phyloP scores from a whole-genome alignment of 2,113 vertebrate genomes.

The Hemicordylus capensis region DNA sequence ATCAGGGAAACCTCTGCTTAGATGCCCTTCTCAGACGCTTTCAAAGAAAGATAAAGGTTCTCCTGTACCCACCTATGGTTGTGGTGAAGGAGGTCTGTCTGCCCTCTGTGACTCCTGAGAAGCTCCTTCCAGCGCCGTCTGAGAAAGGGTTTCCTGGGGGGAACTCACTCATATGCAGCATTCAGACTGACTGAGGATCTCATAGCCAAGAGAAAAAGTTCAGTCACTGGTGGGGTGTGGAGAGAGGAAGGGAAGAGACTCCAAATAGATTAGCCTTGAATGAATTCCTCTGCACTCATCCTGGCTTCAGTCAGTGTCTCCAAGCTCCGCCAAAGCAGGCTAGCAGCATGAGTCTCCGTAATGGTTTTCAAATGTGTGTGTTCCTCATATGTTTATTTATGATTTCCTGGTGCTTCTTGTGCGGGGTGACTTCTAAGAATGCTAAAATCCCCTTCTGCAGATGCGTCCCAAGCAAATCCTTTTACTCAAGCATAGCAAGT shows the following conservation, averaged over 20 bases:
- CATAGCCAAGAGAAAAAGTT: slow-evolving; percentile 61
- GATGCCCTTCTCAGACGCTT: neutral
- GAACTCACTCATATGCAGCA: slow-evolving; percentile 58
- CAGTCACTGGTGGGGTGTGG: slow-evolving; percentile 49
- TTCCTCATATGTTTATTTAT: neutral
- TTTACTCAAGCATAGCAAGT: neutral
- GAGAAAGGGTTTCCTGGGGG: slow-evolving; percentile 66
- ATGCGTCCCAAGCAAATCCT: neutral
- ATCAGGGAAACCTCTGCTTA: neutral
- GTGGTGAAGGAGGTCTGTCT: slow-evolving; percentile 51
- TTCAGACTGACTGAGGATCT: slow-evolving; percentile 68
- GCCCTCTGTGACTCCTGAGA: slow-evolving; percentile 34
- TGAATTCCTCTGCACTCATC: slow-evolving; percentile 62
- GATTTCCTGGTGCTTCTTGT: slow-evolving; percentile 61
- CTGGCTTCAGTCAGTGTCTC: slow-evolving; percentile 50
- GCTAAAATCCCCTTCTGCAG: slow-evolving; percentile 35
- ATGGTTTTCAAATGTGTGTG: slow-evolving; percentile 63
- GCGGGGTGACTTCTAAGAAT: slow-evolving; percentile 44
- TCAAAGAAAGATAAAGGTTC: neutral
- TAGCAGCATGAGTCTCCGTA: slow-evolving; percentile 51
- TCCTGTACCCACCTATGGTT: slow-evolving; percentile 60
- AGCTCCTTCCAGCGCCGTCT: slow-evolving; percentile 47
- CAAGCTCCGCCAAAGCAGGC: slow-evolving; percentile 47
- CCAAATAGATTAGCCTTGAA: slow-evolving; percentile 55
- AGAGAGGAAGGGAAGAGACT: slow-evolving; percentile 44